Evolutionary conservation across 2,797 vertebrate species (phyloP), one percentile per base, ranked within the genome.

Genomic region (Rousettus madagascariensis): DNA sequence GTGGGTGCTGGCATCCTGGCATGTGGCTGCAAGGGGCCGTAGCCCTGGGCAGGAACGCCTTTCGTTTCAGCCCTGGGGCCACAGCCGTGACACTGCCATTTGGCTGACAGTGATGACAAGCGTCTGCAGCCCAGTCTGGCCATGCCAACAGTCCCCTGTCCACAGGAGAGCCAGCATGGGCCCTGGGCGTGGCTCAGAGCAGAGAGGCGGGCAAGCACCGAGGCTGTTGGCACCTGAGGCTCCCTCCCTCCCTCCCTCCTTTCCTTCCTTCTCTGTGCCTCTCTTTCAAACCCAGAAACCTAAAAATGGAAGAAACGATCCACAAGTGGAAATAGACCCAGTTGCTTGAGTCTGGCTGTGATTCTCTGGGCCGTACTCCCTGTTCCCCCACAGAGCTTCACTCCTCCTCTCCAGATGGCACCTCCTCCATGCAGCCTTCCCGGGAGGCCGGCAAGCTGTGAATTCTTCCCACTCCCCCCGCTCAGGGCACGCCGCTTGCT

Each of bases 251-350:
- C 16, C 43, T 36, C 22, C 1, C 28, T 28, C 1, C 3, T 38
- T 69, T 22, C 19, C 57, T 51, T 16, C 19, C 57, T 51, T 20
- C 78, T 89, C 59, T 15, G 5, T 68, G 78, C 41, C 77, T 2
- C 16, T 79, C 94, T 93, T 93, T 72, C 46, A 95, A 72, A 78
- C 46, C 43, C 49, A 61, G 68, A 90, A 91, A 85, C 61, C 49
- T 74, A 49, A 51, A 82, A 69, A 55, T 38, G 20, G 46, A 86
- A 72, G 65, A 86, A 65, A 33, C 57, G 38, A 86, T 38, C 77
- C 68, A 26, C 17, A 17, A 9, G 72, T 83, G 82, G 84, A 55
- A 86, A 43, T 75, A 63, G 66, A 63, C 19, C 19, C 5, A 22
- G 24, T 36, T 69, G 69, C 59, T 46, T 20, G 20, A n/a, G 24